phyloP scores from a whole-genome alignment of 2,888 invertebrate genomes.

The Epiblema foenella region DNA sequence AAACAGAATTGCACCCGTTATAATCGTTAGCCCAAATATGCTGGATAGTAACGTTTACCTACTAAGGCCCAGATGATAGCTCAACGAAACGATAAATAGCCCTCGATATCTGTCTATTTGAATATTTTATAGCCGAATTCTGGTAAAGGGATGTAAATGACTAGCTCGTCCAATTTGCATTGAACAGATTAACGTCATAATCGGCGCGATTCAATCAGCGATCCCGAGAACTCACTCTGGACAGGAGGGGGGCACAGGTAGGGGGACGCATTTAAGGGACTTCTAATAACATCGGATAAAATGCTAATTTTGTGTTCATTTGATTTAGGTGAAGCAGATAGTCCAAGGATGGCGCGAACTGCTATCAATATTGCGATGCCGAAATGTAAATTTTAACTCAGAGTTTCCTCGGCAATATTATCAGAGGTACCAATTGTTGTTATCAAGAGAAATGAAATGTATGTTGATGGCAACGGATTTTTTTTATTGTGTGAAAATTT shows the following conservation, averaged over 20 bases:
- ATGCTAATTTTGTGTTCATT: conserved; percentile 84
- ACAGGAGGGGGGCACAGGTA: conserved; percentile 53
- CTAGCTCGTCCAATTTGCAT: conserved; percentile 83
- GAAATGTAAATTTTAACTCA: conserved; percentile 33
- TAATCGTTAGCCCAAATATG: conserved; percentile 40
- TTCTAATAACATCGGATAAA: conserved; percentile 83
- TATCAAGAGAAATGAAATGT: neutral
- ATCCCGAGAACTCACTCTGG: conserved; percentile 73
- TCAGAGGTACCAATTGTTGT: conserved; percentile 8
- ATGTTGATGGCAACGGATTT: neutral
- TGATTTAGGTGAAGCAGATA: conserved; percentile 75
- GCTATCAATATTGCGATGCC: conserved; percentile 35
- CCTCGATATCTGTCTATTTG: conserved; percentile 64
- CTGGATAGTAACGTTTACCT: conserved; percentile 35
- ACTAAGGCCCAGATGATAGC: conserved; percentile 30
- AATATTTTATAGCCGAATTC: conserved; percentile 78
- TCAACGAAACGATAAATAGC: conserved; percentile 39
- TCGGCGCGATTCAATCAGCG: conserved; percentile 83
- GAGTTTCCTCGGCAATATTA: conserved; percentile 15
- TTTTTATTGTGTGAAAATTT: too few relatives aligned
- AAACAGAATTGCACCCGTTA: conserved; percentile 38
- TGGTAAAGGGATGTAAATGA: conserved; percentile 83
- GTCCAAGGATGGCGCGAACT: conserved; percentile 52
- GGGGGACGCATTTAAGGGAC: conserved; percentile 62
- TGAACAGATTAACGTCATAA: conserved; percentile 85